Evolutionary conservation across 2,797 vertebrate genomes (phyloP).

Genomic region (Numenius phaeopus): DNA sequence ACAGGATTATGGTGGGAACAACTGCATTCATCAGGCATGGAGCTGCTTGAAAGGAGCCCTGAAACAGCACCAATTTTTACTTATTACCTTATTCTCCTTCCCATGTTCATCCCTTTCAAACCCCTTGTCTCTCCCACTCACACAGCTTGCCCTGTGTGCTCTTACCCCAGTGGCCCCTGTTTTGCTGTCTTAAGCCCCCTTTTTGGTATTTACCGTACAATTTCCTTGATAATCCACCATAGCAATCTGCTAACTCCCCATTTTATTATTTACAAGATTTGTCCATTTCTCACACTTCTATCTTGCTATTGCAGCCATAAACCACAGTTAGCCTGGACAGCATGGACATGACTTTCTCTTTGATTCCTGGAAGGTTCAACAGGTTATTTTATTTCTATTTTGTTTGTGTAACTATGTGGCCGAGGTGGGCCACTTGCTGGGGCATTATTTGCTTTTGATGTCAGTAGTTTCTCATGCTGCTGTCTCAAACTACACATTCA

Average conservation of each 20-base stretch:
- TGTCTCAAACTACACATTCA: background rate
- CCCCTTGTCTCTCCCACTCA: background rate
- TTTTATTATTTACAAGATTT: background rate
- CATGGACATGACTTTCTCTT: background rate
- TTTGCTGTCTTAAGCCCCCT: background rate
- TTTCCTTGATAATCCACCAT: rapidly evolving
- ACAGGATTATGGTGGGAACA: background rate
- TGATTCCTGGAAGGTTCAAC: background rate
- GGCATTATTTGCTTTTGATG: background rate
- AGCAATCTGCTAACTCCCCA: background rate
- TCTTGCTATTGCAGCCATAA: background rate
- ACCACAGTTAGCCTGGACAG: background rate
- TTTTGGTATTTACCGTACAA: rapidly evolving
- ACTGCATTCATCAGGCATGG: too few species aligned
- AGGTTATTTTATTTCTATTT: background rate
- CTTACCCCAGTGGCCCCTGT: background rate
- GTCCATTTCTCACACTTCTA: background rate
- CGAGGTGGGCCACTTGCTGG: background rate
- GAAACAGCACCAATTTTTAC: background rate
- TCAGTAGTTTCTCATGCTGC: background rate
- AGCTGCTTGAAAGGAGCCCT: background rate
- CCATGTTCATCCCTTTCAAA: background rate
- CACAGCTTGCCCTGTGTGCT: background rate
- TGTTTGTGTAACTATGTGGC: background rate
- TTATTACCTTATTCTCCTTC: background rate